Evolutionary conservation across 2,888 invertebrate genomes (phyloP).

Genomic region (Apotomis betuletana): DNA sequence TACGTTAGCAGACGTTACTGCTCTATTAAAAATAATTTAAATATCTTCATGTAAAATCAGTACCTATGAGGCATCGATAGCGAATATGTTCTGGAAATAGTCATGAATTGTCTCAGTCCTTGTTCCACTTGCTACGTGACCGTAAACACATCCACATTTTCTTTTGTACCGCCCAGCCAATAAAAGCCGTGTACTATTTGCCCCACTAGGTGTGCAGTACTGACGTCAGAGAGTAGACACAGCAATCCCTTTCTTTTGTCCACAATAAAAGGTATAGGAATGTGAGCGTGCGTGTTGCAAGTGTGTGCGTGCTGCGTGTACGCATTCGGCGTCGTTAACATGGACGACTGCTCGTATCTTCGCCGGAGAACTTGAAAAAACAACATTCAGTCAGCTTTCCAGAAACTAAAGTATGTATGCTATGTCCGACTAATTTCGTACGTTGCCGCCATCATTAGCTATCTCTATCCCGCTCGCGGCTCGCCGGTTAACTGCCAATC

Average conservation of each 20-base stretch:
- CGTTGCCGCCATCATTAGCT: no score
- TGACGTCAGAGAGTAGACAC: conserved; percentile 82
- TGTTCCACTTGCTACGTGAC: conserved; percentile 3
- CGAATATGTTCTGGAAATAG: background rate
- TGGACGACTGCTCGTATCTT: conserved; percentile 28
- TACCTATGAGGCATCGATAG: no score
- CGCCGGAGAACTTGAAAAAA: conserved; percentile 21
- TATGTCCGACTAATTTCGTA: no score
- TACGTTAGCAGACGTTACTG: no score
- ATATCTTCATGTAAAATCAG: no score
- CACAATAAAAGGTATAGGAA: conserved; percentile 82
- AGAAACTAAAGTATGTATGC: background rate
- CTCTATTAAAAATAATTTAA: no score
- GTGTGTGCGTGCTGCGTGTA: conserved; percentile 69
- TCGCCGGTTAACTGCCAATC: no score
- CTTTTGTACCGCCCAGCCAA: conserved; percentile 38
- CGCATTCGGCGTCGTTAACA: conserved; percentile 53
- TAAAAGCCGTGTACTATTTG: conserved; percentile 76
- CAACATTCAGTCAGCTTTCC: background rate
- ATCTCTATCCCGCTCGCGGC: no score
- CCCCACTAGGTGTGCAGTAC: conserved; percentile 82
- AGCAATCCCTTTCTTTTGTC: conserved; percentile 80
- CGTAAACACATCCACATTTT: conserved; percentile 5
- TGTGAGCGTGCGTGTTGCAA: conserved; percentile 78
- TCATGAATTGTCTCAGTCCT: background rate